Base-by-base conservation (phyloP, 2,888 invertebrate genomes). In the Parnassius orleans region DNA sequence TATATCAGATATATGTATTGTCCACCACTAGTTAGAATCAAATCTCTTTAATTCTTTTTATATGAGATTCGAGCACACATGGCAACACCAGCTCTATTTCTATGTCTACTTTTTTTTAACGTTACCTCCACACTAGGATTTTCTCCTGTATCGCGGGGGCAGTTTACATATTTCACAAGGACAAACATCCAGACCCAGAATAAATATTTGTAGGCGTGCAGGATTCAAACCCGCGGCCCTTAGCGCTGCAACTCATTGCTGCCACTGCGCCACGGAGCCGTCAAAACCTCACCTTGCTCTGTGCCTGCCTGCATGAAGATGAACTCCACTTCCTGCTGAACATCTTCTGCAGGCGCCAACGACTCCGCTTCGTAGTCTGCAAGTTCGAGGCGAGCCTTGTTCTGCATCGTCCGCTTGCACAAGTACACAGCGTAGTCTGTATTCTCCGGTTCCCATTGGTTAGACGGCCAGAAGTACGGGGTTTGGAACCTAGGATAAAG, bases 301-400 rank as follows among this genome's bases (percentile, higher is more conserved):
- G 94, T 0, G 97, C 94, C 74, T 94, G 94, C 99, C 91, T 99
- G 99, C 99, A 99, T 99, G 87, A 98, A 99, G 77, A 99, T 99
- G 83, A 99, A 99, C 91, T 99, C 99, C 99, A 99, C 85, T 99
- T 99, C 63, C 99, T 93, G 14, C 98, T 98, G 90, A 99, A 99
- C 97, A 99, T 98, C 91, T 99, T 99, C 92, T 99, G 99, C 54
- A 99, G 92, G 60, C 1, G 99, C 99, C 67, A 99, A 92, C 76
- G 99, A 99, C 86, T 99, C 99, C 1, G 99, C 99, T 83, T 99
- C 99, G 83, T 99, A 99, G 85, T 99, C 99, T 0, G 99, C 99
- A 74, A 99, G 90, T 86, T 99, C 99, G 69, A 99, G 90, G 12
- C 99, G 94, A 0, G 99, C 98, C 82, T 99, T 99, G 90, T 99